A percentile compares a stretch with the other conserved stretches of the same genome.
Conservation (phyloP, 2,113 vertebrate genomes). For the Poeciliopsis turrubarensis region DNA sequence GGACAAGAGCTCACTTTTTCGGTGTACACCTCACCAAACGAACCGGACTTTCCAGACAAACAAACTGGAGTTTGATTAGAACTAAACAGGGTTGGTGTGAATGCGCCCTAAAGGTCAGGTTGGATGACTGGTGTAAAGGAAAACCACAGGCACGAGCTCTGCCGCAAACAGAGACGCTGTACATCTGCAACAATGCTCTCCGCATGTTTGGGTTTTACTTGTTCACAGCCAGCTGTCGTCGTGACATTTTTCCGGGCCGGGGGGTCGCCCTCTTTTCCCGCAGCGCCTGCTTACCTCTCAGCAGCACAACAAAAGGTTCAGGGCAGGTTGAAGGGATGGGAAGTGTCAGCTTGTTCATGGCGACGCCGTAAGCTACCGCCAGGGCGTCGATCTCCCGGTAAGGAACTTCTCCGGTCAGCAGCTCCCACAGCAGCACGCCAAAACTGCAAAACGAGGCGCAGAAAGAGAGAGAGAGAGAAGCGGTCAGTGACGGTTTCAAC, state of each 20-base stretch:
- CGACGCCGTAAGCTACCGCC: constrained; percentile 92
- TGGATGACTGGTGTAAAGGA: not conserved
- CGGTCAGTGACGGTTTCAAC: not conserved
- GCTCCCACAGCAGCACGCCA: constrained; percentile 92
- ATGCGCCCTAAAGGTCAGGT: constrained; percentile 1
- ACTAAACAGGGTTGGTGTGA: too few species aligned
- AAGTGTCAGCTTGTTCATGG: constrained; percentile 91
- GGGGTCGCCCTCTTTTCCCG: not conserved
- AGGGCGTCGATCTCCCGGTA: constrained; percentile 91
- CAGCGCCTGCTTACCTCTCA: constrained; percentile 80
- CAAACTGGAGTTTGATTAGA: too few species aligned
- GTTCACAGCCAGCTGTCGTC: not conserved
- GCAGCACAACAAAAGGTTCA: constrained; percentile 87
- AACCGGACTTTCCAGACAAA: too few species aligned
- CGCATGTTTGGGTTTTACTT: not conserved
- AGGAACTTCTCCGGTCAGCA: constrained; percentile 91
- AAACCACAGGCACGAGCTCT: not conserved
- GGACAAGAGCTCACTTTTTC: too few species aligned
- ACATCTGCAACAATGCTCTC: not conserved
- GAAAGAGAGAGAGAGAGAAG: not conserved
- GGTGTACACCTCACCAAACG: too few species aligned
- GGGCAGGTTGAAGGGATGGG: constrained; percentile 92
- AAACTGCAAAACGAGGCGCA: constrained; percentile 78
- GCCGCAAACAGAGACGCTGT: not conserved
- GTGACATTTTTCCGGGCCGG: not conserved